phyloP scores from a whole-genome alignment of 2,888 invertebrate species.

The Leptinotarsa tumamoca region DNA sequence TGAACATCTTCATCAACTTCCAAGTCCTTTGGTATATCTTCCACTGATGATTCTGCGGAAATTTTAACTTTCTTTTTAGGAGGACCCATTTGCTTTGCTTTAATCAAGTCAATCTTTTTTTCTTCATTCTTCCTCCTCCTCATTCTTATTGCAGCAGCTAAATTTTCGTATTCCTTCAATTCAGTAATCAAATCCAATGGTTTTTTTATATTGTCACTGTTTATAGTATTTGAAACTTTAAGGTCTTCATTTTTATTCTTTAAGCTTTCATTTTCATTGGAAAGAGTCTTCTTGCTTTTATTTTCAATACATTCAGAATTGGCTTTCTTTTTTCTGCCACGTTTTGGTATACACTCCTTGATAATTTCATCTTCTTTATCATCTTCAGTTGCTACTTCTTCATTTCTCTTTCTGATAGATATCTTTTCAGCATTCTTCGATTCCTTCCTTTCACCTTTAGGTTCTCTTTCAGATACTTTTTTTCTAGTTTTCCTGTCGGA shows the following conservation, averaged over 20 bases:
- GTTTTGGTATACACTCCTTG: neutral
- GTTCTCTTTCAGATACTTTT: conserved; percentile 1
- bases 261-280: neutral
- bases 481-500: conserved; percentile 22
- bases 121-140: conserved; percentile 34
- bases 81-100: conserved; percentile 26
- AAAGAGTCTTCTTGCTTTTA: conserved; percentile 5
- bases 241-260: neutral
- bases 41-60: conserved; percentile 4
- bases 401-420: conserved; percentile 12
- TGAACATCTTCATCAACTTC: conserved; percentile 56
- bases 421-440: conserved; percentile 19
- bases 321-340: conserved; percentile 10
- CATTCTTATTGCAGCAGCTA: conserved; percentile 40
- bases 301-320: conserved; percentile 27
- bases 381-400: conserved; percentile 33
- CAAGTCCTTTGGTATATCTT: conserved; percentile 44
- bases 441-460: conserved; percentile 38
- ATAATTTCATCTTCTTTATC: neutral
- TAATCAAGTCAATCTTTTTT: conserved; percentile 36
- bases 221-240: neutral
- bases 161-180: conserved; percentile 40
- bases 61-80: conserved; percentile 34
- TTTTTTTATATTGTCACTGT: neutral
- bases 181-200: conserved; percentile 34